These are phyloP conservation scores for Microctenopoma steveboyesi DNA, from an alignment of 2,797 vertebrate genomes.

Conservation along the genomic window DNA sequence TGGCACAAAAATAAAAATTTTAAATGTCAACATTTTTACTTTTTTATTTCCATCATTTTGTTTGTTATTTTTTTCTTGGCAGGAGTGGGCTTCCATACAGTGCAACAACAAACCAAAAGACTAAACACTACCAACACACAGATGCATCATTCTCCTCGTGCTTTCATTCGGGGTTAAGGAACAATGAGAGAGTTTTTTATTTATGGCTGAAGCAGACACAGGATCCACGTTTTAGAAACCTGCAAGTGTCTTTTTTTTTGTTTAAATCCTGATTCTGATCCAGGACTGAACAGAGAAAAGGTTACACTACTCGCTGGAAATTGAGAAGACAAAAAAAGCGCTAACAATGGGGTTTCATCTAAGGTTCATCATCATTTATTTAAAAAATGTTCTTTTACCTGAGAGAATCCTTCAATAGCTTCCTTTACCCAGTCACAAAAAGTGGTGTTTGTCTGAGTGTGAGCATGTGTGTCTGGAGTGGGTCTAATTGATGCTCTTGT, in stretches of 20 bases:
- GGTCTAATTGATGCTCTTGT: constrained; percentile 67
- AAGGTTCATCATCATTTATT: constrained; percentile 85
- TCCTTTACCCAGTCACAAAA: constrained; percentile 80
- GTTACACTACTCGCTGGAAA: constrained; percentile 45
- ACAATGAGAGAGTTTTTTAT: constrained; percentile 30
- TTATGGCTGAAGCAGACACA: constrained; percentile 1
- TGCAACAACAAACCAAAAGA: constrained; percentile 14
- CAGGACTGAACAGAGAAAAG: constrained; percentile 22
- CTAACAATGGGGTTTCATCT: constrained; percentile 80
- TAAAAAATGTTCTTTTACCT: constrained; percentile 85
- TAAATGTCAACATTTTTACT: too few species aligned
- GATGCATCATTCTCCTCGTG: constrained; percentile 17
- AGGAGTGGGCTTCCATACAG: constrained; percentile 29
- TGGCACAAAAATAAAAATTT: neutral
- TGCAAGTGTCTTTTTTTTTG: constrained; percentile 15
- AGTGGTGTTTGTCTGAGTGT: constrained; percentile 67
- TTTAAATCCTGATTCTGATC: neutral
- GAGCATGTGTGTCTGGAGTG: constrained; percentile 33
- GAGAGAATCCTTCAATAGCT: constrained; percentile 88
- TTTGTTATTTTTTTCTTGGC: constrained; percentile 19
- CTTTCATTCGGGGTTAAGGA: constrained; percentile 35
- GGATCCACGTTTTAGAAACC: constrained; percentile 34
- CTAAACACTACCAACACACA: neutral
- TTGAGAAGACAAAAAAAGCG: constrained; percentile 71
- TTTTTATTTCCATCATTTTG: neutral